Evolutionary conservation across 2,113 vertebrate species (phyloP).

Genomic region (Entomyzon cyanotis): DNA sequence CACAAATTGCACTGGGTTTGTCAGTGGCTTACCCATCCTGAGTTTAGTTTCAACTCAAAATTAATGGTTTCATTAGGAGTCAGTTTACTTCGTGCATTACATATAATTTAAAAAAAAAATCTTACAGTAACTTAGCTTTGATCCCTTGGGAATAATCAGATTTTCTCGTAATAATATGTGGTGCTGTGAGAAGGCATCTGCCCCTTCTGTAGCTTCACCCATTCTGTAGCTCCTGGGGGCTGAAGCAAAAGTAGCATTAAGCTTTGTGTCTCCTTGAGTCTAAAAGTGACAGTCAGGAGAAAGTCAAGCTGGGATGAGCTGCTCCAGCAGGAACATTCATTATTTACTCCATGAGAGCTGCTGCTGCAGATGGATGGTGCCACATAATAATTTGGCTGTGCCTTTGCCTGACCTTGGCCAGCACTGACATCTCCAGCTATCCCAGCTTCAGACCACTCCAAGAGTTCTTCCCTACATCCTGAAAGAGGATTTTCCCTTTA

Average conservation of each 20-base stretch:
- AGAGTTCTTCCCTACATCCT: not conserved
- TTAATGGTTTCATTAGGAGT: not conserved
- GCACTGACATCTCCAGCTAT: not conserved
- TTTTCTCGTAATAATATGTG: not conserved
- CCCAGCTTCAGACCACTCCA: not conserved
- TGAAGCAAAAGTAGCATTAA: not conserved
- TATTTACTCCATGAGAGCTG: not conserved
- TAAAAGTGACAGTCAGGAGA: not conserved
- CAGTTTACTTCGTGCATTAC: conserved; percentile 22
- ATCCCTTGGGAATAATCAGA: not conserved
- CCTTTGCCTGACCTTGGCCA: not conserved
- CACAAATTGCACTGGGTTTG: not conserved
- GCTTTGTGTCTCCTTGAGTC: not conserved
- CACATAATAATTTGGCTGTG: not conserved
- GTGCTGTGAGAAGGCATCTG: not conserved
- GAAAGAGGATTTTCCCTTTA: not conserved
- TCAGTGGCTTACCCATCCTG: not conserved
- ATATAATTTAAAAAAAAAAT: not conserved
- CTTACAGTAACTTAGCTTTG: not conserved
- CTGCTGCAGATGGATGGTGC: not conserved
- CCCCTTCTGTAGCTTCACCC: not conserved
- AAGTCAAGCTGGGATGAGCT: not conserved
- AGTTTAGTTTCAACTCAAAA: not conserved
- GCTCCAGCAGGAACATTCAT: not conserved
- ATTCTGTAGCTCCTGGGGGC: not conserved